Evolutionary conservation across 2,797 vertebrate species (phyloP), one percentile per base, ranked within the genome.

Genomic region (Microctenopoma lineatum): DNA sequence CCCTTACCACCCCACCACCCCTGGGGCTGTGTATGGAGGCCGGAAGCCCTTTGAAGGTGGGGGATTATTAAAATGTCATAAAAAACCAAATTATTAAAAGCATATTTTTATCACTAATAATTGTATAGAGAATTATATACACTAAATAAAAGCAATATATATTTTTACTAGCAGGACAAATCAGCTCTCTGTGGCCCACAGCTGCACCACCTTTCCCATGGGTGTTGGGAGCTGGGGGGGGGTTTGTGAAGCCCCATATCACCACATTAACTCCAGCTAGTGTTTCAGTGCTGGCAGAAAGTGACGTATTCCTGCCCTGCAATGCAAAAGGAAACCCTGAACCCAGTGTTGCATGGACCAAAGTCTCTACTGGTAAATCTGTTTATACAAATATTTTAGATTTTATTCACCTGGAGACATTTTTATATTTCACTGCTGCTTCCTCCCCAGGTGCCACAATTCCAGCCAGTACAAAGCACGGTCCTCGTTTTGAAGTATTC

Each of bases 401-500:
- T 38, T 39, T 54, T 59, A 34, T 8, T 47, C 10, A 42, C 1
- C 4, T 15, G 11, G 12, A 1, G 12, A 16, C 7, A 29, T 21
- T 15, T 45, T 38, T 3, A 41, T 36, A 53, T 54, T 36, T 45
- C n/a, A 46, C 16, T 11, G 16, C 42, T 59, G 12, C 26, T 58
- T 13, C 27, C 25, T 52, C 51, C 34, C 82, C 76, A 95, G 95
- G 94, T 73, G 93, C 93, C 57, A 95, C 93, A 52, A 92, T 95
- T 59, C 87, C 94, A 73, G 91, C 90, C n/a, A 89, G 89, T 80
- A 90, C 82, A 41, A 95, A 92, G 77, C 90, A 92, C 16, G 93
- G 93, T 14, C 73, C 81, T n/a, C 91, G 94, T 44, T 95, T 95
- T 89, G 93, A 95, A 77, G 95, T 95, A 68, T 86, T 94, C 60